Base-by-base conservation (phyloP, 92 coral and sea anemone species). In the Porites cylindrica region DNA sequence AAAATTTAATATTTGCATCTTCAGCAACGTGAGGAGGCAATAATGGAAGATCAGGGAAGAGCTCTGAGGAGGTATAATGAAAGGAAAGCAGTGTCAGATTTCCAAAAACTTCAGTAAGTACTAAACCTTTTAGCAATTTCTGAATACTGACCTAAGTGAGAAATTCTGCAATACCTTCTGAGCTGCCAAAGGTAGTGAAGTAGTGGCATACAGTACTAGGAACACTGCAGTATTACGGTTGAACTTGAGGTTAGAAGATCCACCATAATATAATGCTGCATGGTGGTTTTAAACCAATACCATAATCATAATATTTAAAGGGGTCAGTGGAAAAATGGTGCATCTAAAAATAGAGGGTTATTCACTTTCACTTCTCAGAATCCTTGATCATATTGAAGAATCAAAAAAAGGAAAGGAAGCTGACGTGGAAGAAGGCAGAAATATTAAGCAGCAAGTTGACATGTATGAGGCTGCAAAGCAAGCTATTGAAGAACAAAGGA, bases 21-120 rank as follows among this genome's bases (percentile, higher is more conserved):
- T 51, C 63, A 96, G 99, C 98, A 97, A 97, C 82, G 93, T n/a
- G 99, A 97, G 64, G 98, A 95, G 70, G 99, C 96, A 51, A 91
- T 97, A 21, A 92, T 91, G 66, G 95, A 95, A 54, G 99, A 97
- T 69, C 99, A 97, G 70, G 91, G 90, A 78, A 92, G 90, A 64
- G 99, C 99, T 5, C 82, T 97, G 64, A 86, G 90, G 72, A 89
- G 99, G 65, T 87, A 90, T 78, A 90, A 95, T 81, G 93, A 89
- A 26, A 87, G 98, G 73, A 89, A 94, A 89, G 93, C 90, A 8
- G 94, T 97, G 32, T 85, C 97, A 13, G 94, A 92, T 74, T 95
- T 95, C 78, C 99, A 97, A 81, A 86, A 86, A 51, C 82, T 97
- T 38, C 99, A 97, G 99, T 97, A 85, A 56, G 61, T 56, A 10